Conservation (phyloP, 64 coral and sea anemone species). For the Dendronephthya gigantea region DNA sequence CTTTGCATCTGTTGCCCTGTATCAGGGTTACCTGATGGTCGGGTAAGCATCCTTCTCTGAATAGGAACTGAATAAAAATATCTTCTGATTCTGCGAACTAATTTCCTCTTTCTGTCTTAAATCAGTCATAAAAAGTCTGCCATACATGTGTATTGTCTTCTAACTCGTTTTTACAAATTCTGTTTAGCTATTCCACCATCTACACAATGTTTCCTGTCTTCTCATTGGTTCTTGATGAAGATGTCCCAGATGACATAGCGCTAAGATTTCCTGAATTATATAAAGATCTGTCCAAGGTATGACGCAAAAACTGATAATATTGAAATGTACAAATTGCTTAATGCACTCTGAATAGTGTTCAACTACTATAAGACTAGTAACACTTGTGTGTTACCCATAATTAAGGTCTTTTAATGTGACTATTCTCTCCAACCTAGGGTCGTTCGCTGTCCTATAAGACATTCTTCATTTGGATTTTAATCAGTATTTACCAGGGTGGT, state of each 20-base stretch:
- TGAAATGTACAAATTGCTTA: not conserved
- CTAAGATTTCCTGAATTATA: conserved; percentile 78
- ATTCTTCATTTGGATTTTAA: conserved; percentile 84
- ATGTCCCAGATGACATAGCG: conserved; percentile 83
- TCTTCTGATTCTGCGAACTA: not conserved
- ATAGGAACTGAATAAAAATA: not conserved
- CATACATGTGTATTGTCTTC: too few relatives aligned
- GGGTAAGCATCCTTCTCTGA: conserved; percentile 30
- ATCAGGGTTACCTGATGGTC: conserved; percentile 75
- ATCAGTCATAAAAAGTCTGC: too few relatives aligned
- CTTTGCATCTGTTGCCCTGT: conserved; percentile 85
- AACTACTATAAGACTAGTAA: too few relatives aligned
- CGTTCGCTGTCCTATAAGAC: conserved; percentile 94
- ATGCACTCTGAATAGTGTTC: not conserved
- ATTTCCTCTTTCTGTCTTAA: not conserved
- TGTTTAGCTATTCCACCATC: conserved; percentile 63
- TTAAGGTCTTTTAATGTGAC: too few relatives aligned
- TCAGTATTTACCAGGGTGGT: conserved; percentile 88
- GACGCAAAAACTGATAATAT: not conserved
- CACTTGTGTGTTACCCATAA: too few relatives aligned
- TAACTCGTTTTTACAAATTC: not conserved
- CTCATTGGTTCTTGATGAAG: conserved; percentile 79
- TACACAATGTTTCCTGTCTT: conserved; percentile 98
- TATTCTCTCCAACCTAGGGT: conserved; percentile 37
- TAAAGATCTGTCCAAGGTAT: conserved; percentile 90